Base-by-base conservation (phyloP, 2,113 vertebrate genomes). In the Perognathus longimembris region DNA sequence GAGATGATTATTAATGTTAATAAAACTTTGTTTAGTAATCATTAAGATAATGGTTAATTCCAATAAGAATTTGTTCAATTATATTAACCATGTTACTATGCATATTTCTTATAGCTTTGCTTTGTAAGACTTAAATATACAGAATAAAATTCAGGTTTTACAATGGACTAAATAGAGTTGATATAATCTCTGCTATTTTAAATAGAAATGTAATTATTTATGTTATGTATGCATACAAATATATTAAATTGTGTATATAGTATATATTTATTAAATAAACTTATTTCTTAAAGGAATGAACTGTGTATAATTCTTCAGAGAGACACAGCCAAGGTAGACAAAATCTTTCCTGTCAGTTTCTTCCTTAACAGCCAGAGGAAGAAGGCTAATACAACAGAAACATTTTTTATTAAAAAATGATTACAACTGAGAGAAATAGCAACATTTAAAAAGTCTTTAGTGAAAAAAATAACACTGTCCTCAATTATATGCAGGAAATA, bases 371-470 rank as follows among this genome's bases (percentile, higher is more conserved):
- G 26, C 1, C 12, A 75, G 20, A 20, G 30, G 1, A 71, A 30
- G 7, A 66, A 66, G 83, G 7, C 32, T 66, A 66, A 82, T 86
- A 78, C 86, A 86, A 74, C 11, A 86, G 1, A 22, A 70, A 89
- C 11, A 1, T 3, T 81, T 88, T 89, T 57, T 26, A 93, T 66
- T 80, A 85, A 61, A 77, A 61, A 83, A 34, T 28, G 1, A 8
- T 57, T 84, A 2, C 20, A 78, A 71, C 2, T 28, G 59, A 73
- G 7, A 89, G 42, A 85, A 88, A 73, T 78, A 0, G 76, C 3
- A 85, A 61, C 9, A 54, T 94, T 95, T 88, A 40, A 77, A 66
- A 81, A 90, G 10, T 6, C 0, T 71, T 63, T 77, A 80, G n/a
- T n/a, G n/a, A 38, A 18, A 42, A 83, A 96, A 83, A 92, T 67